Conservation (phyloP, 2,797 vertebrate species). For the Galagoides demidoff region DNA sequence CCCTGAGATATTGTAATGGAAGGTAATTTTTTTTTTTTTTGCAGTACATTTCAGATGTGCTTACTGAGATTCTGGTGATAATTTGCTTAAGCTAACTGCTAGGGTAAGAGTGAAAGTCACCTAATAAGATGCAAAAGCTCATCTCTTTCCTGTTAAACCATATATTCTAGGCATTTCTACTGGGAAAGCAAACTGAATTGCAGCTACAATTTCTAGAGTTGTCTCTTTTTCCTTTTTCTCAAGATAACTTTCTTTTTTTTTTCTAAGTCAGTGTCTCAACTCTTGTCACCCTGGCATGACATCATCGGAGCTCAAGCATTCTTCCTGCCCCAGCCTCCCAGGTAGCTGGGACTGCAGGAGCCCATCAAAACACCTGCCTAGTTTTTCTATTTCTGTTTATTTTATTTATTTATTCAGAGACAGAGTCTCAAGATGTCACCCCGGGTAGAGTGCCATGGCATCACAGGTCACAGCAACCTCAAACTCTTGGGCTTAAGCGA, state of each 20-base stretch:
- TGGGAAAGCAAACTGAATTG: not conserved
- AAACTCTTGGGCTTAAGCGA: too few relatives aligned
- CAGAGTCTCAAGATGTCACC: too few relatives aligned
- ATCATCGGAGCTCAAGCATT: too few relatives aligned
- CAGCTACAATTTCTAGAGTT: constrained; percentile 3
- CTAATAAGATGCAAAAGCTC: not conserved
- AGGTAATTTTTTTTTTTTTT: not conserved
- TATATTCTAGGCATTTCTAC: not conserved
- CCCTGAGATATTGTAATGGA: not conserved
- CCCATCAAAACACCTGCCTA: too few relatives aligned
- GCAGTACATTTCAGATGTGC: not conserved
- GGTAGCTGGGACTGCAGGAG: too few relatives aligned
- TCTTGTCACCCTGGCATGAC: too few relatives aligned
- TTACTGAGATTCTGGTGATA: not conserved
- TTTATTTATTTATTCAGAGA: too few relatives aligned
- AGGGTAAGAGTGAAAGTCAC: constrained; percentile 30
- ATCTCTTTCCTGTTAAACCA: not conserved
- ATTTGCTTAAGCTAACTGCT: constrained; percentile 3
- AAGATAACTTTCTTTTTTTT: not conserved
- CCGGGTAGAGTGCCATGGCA: too few relatives aligned
- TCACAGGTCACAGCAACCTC: too few relatives aligned
- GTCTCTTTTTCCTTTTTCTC: not conserved
- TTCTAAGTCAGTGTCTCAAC: too few relatives aligned
- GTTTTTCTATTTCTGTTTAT: too few relatives aligned
- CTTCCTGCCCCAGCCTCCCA: too few relatives aligned